Conservation (phyloP, 2,888 invertebrate species). For the Tetropium fuscum region DNA sequence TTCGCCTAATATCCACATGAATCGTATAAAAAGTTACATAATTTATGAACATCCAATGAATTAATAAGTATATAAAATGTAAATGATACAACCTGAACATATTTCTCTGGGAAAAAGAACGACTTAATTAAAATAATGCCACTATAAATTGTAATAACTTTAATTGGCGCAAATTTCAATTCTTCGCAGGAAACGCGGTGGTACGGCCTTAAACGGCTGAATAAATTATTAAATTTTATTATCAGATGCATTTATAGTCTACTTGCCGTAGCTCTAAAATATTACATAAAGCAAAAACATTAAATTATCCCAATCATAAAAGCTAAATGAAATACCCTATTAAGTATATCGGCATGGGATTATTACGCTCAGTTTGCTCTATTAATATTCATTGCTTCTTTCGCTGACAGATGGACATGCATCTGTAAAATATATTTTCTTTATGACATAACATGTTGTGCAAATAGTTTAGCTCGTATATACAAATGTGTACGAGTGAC, state of each 20-base stretch:
- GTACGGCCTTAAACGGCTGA: constrained; percentile 19
- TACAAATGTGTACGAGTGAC: too few species aligned
- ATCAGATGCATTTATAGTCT: constrained; percentile 18
- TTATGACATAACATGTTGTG: not conserved
- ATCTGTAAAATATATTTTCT: not conserved
- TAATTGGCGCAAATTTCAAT: constrained; percentile 22
- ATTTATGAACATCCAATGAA: too few species aligned
- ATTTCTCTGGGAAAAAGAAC: not conserved
- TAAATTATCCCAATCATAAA: constrained; percentile 23
- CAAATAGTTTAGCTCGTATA: too few species aligned
- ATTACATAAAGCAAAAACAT: constrained; percentile 23
- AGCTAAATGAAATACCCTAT: constrained; percentile 23
- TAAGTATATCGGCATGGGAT: constrained; percentile 17
- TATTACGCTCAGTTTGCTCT: constrained; percentile 1
- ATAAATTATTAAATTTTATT: constrained; percentile 27
- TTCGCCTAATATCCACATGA: too few species aligned
- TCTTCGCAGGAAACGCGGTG: constrained; percentile 19
- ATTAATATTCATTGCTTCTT: constrained; percentile 13
- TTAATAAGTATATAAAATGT: not conserved
- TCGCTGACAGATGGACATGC: constrained; percentile 6
- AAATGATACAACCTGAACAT: not conserved
- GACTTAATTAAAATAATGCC: constrained; percentile 9
- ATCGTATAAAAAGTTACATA: too few species aligned
- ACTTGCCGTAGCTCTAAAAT: constrained; percentile 21
- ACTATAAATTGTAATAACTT: constrained; percentile 4